phyloP scores from a whole-genome alignment of 2,797 vertebrate species.

The Fistularia commersonii region DNA sequence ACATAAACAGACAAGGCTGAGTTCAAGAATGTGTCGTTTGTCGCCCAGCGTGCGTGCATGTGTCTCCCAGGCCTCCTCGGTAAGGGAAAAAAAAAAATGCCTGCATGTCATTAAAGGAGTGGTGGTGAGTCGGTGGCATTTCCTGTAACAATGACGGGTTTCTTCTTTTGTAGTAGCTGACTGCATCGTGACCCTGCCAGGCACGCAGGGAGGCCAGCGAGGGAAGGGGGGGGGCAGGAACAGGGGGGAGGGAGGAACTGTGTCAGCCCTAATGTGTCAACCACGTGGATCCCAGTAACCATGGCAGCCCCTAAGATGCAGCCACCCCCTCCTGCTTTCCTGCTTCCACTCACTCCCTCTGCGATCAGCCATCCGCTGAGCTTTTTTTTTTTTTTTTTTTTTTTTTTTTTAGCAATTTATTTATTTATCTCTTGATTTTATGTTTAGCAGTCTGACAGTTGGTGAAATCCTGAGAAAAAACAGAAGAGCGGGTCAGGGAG shows the following conservation, averaged over 20 bases:
- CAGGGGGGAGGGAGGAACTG: conserved; percentile 22
- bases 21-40: conserved; percentile 21
- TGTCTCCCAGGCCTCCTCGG: conserved; percentile 25
- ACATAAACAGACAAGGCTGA: conserved; percentile 26
- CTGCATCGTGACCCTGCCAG: conserved; percentile 69
- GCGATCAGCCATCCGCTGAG: not conserved
- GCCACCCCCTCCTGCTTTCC: conserved; percentile 12
- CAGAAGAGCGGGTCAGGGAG: not conserved
- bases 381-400: conserved; percentile 19
- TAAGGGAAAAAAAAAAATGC: conserved; percentile 16
- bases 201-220: conserved; percentile 45
- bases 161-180: conserved; percentile 70
- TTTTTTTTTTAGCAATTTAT: conserved; percentile 13
- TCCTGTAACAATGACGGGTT: conserved; percentile 64
- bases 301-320: conserved; percentile 66
- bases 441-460: conserved; percentile 49
- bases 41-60: conserved; percentile 14
- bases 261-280: conserved; percentile 61
- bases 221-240: conserved; percentile 23
- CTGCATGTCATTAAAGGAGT: conserved; percentile 56
- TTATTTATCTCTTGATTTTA: too few species aligned
- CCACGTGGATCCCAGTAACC: conserved; percentile 69
- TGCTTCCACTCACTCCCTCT: conserved; percentile 8
- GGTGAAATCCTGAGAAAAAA: conserved; percentile 32
- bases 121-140: conserved; percentile 45